phyloP scores from a whole-genome alignment of 2,113 vertebrate genomes.

The Eubucco bourcierii region DNA sequence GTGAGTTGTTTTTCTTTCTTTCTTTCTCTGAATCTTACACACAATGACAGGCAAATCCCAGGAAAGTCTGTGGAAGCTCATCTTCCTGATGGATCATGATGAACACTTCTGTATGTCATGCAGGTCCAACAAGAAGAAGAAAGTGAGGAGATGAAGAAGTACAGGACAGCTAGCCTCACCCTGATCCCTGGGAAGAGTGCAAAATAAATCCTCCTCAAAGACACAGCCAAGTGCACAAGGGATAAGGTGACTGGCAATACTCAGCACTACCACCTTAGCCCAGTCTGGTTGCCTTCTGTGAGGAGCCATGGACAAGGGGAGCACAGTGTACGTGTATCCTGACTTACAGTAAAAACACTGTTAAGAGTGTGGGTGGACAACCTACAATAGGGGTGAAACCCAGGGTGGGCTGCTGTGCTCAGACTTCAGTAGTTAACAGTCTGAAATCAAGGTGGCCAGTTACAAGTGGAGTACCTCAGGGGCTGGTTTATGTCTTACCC shows the following conservation, averaged over 20 bases:
- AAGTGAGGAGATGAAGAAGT: not conserved
- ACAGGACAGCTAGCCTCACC: not conserved
- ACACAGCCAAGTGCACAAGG: not conserved
- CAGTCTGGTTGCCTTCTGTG: not conserved
- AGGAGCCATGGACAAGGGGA: not conserved
- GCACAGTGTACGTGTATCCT: not conserved
- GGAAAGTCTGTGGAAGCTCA: not conserved
- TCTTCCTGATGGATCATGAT: not conserved
- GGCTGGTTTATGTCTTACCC: not conserved
- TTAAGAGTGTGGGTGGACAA: not conserved
- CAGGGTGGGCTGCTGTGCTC: fast-evolving
- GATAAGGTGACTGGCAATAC: fast-evolving
- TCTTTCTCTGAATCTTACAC: not conserved
- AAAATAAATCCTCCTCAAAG: not conserved
- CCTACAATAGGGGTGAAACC: not conserved
- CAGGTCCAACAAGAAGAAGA: not conserved
- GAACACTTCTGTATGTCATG: not conserved
- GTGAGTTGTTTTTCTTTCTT: not conserved
- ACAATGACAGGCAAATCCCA: not conserved
- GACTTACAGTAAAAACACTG: not conserved
- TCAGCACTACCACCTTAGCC: not conserved
- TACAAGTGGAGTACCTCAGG: not conserved
- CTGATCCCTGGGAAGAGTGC: not conserved
- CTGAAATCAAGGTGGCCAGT: not conserved
- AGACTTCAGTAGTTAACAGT: not conserved